Percentiles rank a stretch among this genome's conserved stretches.
Conservation (phyloP, 2,797 vertebrate species). For the Microtus agrestis region DNA sequence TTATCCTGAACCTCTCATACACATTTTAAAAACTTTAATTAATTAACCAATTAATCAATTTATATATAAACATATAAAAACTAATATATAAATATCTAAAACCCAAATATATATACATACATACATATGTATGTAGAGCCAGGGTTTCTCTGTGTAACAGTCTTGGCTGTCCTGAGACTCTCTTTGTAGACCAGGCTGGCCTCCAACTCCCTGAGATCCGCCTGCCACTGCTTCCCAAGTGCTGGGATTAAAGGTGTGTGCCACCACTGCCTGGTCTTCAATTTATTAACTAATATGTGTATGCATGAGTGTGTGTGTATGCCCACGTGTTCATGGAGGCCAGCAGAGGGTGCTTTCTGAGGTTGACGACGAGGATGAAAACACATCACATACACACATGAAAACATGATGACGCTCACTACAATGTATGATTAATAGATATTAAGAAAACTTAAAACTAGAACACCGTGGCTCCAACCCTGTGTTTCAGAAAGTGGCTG, state of each 20-base stretch:
- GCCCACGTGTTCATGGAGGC: background rate
- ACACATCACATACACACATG: background rate
- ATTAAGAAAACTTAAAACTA: background rate
- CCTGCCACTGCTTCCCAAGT: no score
- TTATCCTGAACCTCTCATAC: background rate
- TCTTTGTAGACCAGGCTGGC: no score
- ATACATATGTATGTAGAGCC: no score
- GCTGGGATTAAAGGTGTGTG: no score
- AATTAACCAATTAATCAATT: background rate
- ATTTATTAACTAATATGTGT: background rate
- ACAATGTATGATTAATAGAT: background rate
- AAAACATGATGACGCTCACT: background rate
- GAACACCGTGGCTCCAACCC: background rate
- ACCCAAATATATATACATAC: no score
- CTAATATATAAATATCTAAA: no score
- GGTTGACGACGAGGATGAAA: background rate
- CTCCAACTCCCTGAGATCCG: no score
- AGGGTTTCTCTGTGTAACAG: no score
- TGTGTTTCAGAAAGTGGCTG: background rate
- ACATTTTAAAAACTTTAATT: background rate
- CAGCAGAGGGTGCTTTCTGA: background rate
- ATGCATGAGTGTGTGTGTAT: background rate
- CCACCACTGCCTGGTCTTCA: background rate
- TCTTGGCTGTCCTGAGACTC: no score
- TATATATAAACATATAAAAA: no score